phyloP scores from a whole-genome alignment of 92 coral and sea anemone species.

The Bergia sp. region DNA sequence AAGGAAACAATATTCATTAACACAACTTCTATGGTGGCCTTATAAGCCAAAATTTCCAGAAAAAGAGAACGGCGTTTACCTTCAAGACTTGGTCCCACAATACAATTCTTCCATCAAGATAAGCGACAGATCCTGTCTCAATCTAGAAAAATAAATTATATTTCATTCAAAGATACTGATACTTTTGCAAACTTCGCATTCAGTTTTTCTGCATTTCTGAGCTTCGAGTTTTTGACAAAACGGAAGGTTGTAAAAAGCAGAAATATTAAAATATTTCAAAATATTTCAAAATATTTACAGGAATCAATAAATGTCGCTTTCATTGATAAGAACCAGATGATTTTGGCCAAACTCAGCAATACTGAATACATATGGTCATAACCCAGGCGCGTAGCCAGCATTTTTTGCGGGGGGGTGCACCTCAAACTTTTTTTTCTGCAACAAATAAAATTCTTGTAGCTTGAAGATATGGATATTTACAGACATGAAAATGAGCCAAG shows the following conservation, averaged over 20 bases:
- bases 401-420: too few species aligned
- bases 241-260: neutral
- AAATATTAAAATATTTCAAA: too few species aligned
- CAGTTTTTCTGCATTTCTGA: too few species aligned
- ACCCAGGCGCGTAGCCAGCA: too few species aligned
- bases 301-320: neutral
- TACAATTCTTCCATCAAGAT: slow-evolving; percentile 92
- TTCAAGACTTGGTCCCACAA: slow-evolving; percentile 93
- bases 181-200: too few species aligned
- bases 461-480: neutral
- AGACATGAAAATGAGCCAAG: neutral
- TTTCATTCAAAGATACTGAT: neutral
- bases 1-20: too few species aligned
- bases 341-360: too few species aligned
- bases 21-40: too few species aligned
- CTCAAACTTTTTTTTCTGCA: too few species aligned
- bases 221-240: too few species aligned
- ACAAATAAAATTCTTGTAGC: neutral
- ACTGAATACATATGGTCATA: too few species aligned
- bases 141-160: slow-evolving; percentile 53
- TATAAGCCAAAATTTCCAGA: neutral
- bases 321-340: too few species aligned
- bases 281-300: neutral
- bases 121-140: slow-evolving; percentile 92
- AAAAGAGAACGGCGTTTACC: slow-evolving; percentile 48